A percentile compares a stretch with the other conserved stretches of the same genome.
Conservation (phyloP, 2,113 vertebrate species). For the Fregetta grallaria region DNA sequence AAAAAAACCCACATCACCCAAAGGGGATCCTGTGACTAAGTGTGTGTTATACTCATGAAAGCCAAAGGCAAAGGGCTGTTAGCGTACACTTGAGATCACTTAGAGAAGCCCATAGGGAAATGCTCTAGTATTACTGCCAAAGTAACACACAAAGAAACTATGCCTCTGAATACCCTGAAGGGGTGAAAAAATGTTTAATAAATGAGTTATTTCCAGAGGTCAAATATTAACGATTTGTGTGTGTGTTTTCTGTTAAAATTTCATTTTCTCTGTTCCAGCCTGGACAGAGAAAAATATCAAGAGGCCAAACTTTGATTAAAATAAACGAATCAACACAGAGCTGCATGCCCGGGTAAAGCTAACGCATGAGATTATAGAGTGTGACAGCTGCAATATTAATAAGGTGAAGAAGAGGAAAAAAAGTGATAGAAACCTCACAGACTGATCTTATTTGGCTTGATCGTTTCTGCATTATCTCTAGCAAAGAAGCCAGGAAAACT, state of each 20-base stretch:
- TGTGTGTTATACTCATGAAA: constrained; percentile 5
- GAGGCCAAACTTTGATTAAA: constrained; percentile 53
- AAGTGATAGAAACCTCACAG: neutral
- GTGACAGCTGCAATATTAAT: constrained; percentile 59
- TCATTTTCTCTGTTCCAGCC: constrained; percentile 54
- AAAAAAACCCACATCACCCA: neutral
- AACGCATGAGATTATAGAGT: constrained; percentile 31
- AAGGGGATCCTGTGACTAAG: constrained; percentile 9
- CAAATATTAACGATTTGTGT: constrained; percentile 65
- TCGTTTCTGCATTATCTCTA: neutral
- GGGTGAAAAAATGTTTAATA: constrained; percentile 41
- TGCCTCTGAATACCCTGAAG: constrained; percentile 16
- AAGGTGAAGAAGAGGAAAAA: neutral
- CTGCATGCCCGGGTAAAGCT: neutral
- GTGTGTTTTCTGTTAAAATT: constrained; percentile 41
- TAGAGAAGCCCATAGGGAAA: constrained; percentile 28
- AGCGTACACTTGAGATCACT: constrained; percentile 61
- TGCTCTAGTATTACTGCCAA: neutral
- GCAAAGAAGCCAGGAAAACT: neutral
- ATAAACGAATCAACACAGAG: constrained; percentile 48
- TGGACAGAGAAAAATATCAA: constrained; percentile 51
- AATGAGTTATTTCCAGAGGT: constrained; percentile 57
- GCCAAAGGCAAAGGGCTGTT: constrained; percentile 49
- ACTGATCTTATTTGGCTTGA: constrained; percentile 29
- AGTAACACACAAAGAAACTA: constrained; percentile 16